Evolutionary conservation across 2,113 vertebrate species (phyloP), one percentile per base, ranked within the genome.

Genomic region (Podocnemis expansa): DNA sequence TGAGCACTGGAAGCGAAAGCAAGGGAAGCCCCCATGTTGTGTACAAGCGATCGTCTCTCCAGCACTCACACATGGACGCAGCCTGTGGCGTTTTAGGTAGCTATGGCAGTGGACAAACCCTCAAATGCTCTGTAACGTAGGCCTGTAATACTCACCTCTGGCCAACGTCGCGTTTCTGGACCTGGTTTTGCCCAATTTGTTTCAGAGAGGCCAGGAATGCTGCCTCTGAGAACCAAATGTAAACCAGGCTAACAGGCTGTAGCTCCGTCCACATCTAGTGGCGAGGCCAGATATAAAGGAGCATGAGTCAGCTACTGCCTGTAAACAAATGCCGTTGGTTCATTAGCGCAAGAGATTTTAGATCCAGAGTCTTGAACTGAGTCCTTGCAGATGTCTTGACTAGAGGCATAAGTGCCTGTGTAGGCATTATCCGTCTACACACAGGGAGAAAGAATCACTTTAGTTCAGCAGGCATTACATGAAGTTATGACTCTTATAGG

Each of bases 11-110:
- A 82, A 98, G 96, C 0, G 98, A 98, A 96, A 97, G 97, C 91
- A 99, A 98, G 93, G 99, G 98, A 93, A 99, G 98, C 94, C 99
- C 99, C 89, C 99, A 99, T 80, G 99, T 99, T 83, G 99, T 99
- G 31, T 99, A 99, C 97, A 99, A 99, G 96, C 98, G 99, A 14
- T 99, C 99, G 0, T 99, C 99, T 25, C 98, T 99, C 63, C 99
- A 99, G 93, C 98, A 99, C 96, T 99, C 99, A 38, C 99, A 99
- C 97, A 99, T 99, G 98, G 99, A 99, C 52, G 98, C 99, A 55
- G 99, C 99, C 95, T 99, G 99, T 47, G 99, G 99, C 41, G 99
- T 99, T 95, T 98, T 99, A 97, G 99, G 99, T 99, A 98, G 10
- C 47, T 25, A 10, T 51, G 16, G 34, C 76, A 54, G 8, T 43